Percentiles rank a stretch among this genome's conserved stretches.
Conservation (phyloP, 2,888 invertebrate species). For the Diaprepes abbreviatus region DNA sequence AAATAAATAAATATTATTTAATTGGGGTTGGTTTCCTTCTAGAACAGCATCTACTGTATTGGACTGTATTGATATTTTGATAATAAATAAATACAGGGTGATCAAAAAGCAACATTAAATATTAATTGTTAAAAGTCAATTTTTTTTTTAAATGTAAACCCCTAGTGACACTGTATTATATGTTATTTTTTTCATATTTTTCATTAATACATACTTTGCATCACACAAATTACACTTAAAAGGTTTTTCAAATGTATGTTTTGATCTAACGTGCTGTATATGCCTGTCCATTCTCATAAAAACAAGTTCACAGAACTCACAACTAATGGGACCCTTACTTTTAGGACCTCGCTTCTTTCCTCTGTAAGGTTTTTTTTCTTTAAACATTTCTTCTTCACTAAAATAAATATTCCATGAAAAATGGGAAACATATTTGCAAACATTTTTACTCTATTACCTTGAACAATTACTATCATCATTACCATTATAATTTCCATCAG, state of each 20-base stretch:
- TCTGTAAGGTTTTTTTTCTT: constrained; percentile 30
- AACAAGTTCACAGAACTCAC: constrained; percentile 56
- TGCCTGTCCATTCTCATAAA: constrained; percentile 56
- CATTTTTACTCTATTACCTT: constrained; percentile 12
- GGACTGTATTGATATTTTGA: too few species aligned
- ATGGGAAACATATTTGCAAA: too few species aligned
- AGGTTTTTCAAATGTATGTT: constrained; percentile 59
- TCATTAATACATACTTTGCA: constrained; percentile 50
- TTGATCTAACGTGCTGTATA: constrained; percentile 56
- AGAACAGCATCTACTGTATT: too few species aligned
- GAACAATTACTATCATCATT: constrained; percentile 19
- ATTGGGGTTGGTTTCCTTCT: too few species aligned
- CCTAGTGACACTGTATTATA: too few species aligned
- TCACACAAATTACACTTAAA: constrained; percentile 57
- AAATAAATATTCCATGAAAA: background rate
- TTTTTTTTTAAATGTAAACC: too few species aligned
- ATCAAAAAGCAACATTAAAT: too few species aligned
- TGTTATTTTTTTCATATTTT: too few species aligned
- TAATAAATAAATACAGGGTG: too few species aligned
- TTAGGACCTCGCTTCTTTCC: constrained; percentile 50
- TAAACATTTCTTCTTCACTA: constrained; percentile 32
- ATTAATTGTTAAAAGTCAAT: too few species aligned
- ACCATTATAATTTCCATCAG: constrained; percentile 14
- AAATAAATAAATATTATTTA: too few species aligned
- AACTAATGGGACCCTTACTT: constrained; percentile 53